A percentile compares a stretch with the other conserved stretches of the same genome.
Evolutionary conservation across 2,888 invertebrate species (phyloP).

Genomic region (Synanthedon andrenaeformis): DNA sequence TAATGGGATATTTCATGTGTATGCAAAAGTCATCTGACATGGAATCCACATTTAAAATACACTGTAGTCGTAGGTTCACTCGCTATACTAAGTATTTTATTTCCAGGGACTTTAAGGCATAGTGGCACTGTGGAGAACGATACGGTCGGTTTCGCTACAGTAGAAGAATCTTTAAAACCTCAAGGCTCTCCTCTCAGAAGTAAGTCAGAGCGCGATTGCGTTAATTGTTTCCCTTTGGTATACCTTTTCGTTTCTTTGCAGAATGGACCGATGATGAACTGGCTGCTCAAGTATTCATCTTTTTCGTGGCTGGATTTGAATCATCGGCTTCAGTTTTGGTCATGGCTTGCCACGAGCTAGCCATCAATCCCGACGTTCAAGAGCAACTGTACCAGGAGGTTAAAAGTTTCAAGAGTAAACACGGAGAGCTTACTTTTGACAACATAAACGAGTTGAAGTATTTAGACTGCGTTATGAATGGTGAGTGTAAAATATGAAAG

Average conservation of each 20-base stretch:
- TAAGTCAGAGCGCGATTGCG: slow-evolving; percentile 10
- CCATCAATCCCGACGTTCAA: slow-evolving; percentile 47
- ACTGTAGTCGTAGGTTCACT: no score
- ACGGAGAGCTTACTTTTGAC: slow-evolving; percentile 27
- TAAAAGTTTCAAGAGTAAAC: slow-evolving; percentile 21
- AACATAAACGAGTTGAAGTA: slow-evolving; percentile 37
- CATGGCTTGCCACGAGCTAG: slow-evolving; percentile 49
- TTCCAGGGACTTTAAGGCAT: slow-evolving; percentile 18
- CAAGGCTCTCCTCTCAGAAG: slow-evolving; percentile 12
- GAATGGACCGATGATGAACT: slow-evolving; percentile 51
- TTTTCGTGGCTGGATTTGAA: slow-evolving; percentile 61
- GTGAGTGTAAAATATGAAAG: slow-evolving; percentile 15
- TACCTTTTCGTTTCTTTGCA: slow-evolving; percentile 14
- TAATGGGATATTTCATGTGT: no score
- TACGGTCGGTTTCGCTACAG: slow-evolving; percentile 15
- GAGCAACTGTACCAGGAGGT: slow-evolving; percentile 47
- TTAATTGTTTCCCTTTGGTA: neutral
- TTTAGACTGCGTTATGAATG: slow-evolving; percentile 43
- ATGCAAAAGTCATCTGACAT: no score
- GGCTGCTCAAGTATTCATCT: slow-evolving; percentile 52
- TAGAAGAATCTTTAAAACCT: slow-evolving; percentile 16
- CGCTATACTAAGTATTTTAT: neutral
- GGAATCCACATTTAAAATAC: no score
- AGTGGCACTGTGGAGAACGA: slow-evolving; percentile 10
- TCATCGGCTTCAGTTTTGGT: slow-evolving; percentile 42